phyloP scores from a whole-genome alignment of 2,797 vertebrate genomes.

The Rhabdomys pumilio region DNA sequence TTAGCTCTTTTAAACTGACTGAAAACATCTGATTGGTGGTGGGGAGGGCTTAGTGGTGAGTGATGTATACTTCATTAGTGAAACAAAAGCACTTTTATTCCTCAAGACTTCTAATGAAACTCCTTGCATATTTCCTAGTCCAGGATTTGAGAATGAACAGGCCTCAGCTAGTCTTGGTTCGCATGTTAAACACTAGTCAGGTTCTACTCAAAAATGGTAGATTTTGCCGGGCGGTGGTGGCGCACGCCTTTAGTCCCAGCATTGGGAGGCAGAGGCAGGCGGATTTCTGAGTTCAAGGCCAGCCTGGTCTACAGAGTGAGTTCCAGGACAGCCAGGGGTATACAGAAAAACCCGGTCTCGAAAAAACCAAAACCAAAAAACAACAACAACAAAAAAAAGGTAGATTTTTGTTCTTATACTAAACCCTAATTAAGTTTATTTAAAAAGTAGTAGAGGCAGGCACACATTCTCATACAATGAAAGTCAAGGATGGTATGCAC shows the following conservation, averaged over 20 bases:
- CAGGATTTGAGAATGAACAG: constrained; percentile 34
- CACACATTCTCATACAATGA: not conserved
- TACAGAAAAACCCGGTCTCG: too few relatives aligned
- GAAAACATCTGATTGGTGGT: not conserved
- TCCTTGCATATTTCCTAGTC: not conserved
- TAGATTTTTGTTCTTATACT: not conserved
- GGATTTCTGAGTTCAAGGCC: too few relatives aligned
- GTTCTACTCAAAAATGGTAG: not conserved
- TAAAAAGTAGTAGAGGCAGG: not conserved
- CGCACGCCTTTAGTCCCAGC: too few relatives aligned
- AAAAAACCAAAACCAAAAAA: too few relatives aligned
- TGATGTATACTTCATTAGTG: not conserved
- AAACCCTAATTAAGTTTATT: not conserved
- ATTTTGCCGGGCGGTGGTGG: too few relatives aligned
- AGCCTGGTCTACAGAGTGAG: too few relatives aligned
- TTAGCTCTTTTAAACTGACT: not conserved
- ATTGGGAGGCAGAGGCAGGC: too few relatives aligned
- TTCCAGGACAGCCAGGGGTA: too few relatives aligned
- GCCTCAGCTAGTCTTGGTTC: not conserved
- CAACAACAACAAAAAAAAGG: too few relatives aligned
- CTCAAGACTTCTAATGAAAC: not conserved
- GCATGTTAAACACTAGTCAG: not conserved
- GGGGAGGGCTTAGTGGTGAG: not conserved
- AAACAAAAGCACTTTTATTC: not conserved
- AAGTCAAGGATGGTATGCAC: not conserved